These are phyloP conservation scores for Prunella himalayana DNA, from an alignment of 2,113 vertebrate genomes.

Conservation along the genomic window DNA sequence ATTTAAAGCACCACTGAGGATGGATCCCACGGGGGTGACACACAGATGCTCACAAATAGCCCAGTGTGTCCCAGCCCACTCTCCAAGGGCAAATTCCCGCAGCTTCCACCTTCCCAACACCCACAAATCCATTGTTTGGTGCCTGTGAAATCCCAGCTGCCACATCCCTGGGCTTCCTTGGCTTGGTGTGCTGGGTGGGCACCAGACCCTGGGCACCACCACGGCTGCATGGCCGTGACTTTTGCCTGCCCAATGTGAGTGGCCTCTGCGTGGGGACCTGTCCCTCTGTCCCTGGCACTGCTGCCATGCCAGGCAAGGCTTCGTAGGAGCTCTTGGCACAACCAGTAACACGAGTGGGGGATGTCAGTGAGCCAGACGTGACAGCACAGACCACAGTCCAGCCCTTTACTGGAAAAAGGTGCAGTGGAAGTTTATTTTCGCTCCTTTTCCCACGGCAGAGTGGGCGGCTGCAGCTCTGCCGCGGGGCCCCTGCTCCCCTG, in stretches of 20 bases:
- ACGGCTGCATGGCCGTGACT: neutral
- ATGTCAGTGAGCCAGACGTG: neutral
- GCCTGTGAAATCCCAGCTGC: neutral
- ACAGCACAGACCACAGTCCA: neutral
- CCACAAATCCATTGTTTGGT: neutral
- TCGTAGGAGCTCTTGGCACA: accelerated
- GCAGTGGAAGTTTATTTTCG: neutral
- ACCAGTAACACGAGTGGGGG: accelerated
- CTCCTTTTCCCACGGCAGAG: neutral
- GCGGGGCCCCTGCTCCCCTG: neutral
- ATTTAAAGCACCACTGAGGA: neutral
- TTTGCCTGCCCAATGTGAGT: accelerated
- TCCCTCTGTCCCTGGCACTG: neutral
- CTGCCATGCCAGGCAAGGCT: neutral
- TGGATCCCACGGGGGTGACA: neutral
- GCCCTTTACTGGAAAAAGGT: neutral
- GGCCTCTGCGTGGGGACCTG: accelerated
- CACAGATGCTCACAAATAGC: neutral
- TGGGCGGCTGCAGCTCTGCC: neutral
- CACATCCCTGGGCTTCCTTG: neutral
- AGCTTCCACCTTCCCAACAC: neutral
- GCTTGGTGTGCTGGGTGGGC: accelerated
- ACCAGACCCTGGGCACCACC: neutral
- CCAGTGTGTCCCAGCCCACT: accelerated
- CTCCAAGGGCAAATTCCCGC: neutral